These are phyloP conservation scores for Lysiphlebus fabarum DNA, from an alignment of 1,140 invertebrate genomes.

Conservation along the genomic window DNA sequence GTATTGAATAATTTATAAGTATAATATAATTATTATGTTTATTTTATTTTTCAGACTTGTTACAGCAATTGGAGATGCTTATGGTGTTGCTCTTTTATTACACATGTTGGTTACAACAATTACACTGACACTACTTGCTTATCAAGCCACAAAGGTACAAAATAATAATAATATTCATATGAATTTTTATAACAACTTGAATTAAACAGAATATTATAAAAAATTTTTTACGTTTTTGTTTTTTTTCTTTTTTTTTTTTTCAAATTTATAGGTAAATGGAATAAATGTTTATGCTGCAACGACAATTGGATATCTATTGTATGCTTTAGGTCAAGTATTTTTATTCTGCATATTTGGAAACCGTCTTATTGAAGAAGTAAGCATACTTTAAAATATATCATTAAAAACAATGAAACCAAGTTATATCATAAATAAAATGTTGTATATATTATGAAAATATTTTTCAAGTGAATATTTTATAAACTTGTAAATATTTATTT, in stretches of 20 bases:
- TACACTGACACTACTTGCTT: conserved; percentile 74
- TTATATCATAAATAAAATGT: not conserved
- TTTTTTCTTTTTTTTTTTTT: too few species aligned
- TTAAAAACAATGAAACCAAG: not conserved
- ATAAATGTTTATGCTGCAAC: conserved; percentile 73
- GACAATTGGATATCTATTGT: conserved; percentile 73
- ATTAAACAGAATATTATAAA: too few species aligned
- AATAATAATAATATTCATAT: too few species aligned
- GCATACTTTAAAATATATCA: conserved; percentile 14
- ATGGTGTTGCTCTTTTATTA: conserved; percentile 72
- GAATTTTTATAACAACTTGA: too few species aligned
- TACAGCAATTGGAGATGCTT: conserved; percentile 73
- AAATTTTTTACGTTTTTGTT: too few species aligned
- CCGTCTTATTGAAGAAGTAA: conserved; percentile 78
- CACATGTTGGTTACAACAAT: conserved; percentile 83
- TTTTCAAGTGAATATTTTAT: not conserved
- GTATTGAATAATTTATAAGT: too few species aligned
- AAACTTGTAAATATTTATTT: conserved; percentile 10
- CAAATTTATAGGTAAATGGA: conserved; percentile 63
- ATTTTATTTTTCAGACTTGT: conserved; percentile 62
- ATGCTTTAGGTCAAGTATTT: conserved; percentile 78
- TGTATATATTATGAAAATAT: not conserved
- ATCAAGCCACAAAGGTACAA: conserved; percentile 77
- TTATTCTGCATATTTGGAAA: conserved; percentile 83
- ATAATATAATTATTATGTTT: not conserved